Percentiles rank a stretch among this genome's conserved stretches.
These are phyloP conservation scores for Paralinhomoeus sp. DNA, from an alignment of 2,888 invertebrate genomes.

Conservation along the genomic window DNA sequence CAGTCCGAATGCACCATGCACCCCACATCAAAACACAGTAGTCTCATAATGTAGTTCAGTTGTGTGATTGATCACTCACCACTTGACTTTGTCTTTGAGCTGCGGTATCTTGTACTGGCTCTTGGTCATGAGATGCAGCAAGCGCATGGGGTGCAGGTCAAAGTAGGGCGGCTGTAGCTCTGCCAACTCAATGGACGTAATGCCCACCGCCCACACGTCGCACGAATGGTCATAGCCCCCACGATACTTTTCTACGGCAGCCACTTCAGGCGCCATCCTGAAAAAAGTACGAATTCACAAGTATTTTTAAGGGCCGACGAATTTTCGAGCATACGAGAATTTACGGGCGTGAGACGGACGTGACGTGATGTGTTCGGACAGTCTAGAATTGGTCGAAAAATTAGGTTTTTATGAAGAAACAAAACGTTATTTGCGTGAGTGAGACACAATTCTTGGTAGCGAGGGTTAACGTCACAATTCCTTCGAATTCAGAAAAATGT, in stretches of 20 bases:
- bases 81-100: slow-evolving; percentile 76
- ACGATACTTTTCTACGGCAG: slow-evolving; percentile 90
- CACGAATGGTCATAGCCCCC: slow-evolving; percentile 97
- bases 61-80: slow-evolving; percentile 37
- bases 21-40: too few relatives aligned
- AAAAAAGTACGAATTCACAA: slow-evolving; percentile 1
- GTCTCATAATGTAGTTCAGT: too few relatives aligned
- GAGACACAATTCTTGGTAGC: too few relatives aligned
- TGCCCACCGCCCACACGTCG: slow-evolving; percentile 99
- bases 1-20: too few relatives aligned
- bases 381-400: too few relatives aligned
- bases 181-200: slow-evolving; percentile 92
- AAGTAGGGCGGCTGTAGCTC: slow-evolving; percentile 98
- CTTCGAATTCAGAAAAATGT: not conserved
- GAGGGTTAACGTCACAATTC: not conserved
- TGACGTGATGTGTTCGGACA: too few relatives aligned
- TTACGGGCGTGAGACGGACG: too few relatives aligned
- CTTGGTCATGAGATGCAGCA: slow-evolving; percentile 57
- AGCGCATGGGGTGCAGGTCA: slow-evolving; percentile 79
- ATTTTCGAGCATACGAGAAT: too few relatives aligned
- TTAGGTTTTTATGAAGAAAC: too few relatives aligned
- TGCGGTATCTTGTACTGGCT: slow-evolving; percentile 92
- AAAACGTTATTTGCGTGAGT: too few relatives aligned
- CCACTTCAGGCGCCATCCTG: slow-evolving; percentile 35
- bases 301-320: too few relatives aligned